These are phyloP conservation scores for Poecilobothrus nobilitatus DNA, from an alignment of 2,888 invertebrate genomes.

Conservation along the genomic window DNA sequence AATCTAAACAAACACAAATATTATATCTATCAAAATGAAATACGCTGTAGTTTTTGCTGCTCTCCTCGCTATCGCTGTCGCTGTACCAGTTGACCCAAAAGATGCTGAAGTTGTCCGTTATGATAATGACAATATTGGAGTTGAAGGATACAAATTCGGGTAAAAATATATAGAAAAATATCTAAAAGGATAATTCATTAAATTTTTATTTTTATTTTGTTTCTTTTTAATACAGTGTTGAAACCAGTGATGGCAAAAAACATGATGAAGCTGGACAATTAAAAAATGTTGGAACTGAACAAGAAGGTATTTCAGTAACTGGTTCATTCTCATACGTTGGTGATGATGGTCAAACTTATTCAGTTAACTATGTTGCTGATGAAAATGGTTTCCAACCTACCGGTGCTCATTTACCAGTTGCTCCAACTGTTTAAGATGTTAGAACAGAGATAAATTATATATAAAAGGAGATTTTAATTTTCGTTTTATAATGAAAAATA, in stretches of 20 bases:
- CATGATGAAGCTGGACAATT: conserved; percentile 48
- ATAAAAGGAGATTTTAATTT: no score
- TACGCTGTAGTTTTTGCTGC: conserved; percentile 39
- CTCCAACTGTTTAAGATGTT: conserved; percentile 24
- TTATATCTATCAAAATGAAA: conserved; percentile 30
- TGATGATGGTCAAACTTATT: conserved; percentile 51
- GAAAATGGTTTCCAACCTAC: conserved; percentile 45
- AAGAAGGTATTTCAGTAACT: conserved; percentile 46
- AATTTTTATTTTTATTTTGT: background rate
- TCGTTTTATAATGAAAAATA: no score
- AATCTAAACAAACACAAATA: no score
- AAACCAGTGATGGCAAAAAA: conserved; percentile 48
- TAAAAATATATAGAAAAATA: conserved; percentile 38
- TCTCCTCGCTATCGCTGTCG: conserved; percentile 37
- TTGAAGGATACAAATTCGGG: conserved; percentile 52
- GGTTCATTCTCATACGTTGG: conserved; percentile 50
- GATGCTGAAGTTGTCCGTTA: conserved; percentile 49
- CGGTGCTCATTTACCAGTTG: conserved; percentile 46
- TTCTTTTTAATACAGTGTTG: conserved; percentile 25
- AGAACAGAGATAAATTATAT: background rate
- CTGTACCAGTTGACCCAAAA: conserved; percentile 41
- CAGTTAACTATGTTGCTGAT: conserved; percentile 46
- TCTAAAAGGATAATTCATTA: conserved; percentile 9
- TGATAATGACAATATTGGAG: conserved; percentile 47
- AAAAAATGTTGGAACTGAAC: conserved; percentile 48